A percentile compares a stretch with the other conserved stretches of the same genome.
Conservation (phyloP, 2,888 invertebrate species). For the Diarsia rubi region DNA sequence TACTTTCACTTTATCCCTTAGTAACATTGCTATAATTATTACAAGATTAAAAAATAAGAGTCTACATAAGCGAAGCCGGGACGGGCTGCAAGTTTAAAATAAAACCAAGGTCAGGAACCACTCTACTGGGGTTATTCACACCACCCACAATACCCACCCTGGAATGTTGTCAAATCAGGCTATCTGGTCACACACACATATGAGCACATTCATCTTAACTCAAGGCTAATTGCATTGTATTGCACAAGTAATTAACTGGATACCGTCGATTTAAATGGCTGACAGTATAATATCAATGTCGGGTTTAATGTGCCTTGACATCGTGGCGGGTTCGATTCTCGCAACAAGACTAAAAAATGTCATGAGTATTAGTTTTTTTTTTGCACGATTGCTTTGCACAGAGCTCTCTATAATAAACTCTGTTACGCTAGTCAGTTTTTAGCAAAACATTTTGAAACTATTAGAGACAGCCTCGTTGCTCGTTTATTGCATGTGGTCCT, state of each 20-base stretch:
- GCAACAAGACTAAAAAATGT: neutral
- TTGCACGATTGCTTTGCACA: no score
- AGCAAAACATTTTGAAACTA: neutral
- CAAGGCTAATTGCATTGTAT: slow-evolving; percentile 11
- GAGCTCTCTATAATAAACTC: neutral
- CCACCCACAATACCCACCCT: neutral
- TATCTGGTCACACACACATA: neutral
- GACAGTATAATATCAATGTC: neutral
- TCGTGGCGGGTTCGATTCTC: neutral
- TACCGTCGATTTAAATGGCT: neutral
- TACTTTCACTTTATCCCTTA: no score
- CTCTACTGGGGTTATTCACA: neutral
- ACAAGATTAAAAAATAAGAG: no score
- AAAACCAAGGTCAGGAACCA: neutral
- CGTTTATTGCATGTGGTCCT: neutral
- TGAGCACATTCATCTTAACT: slow-evolving; percentile 4
- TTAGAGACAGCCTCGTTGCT: neutral
- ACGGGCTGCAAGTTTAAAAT: neutral
- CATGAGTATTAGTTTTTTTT: no score
- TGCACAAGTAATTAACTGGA: neutral
- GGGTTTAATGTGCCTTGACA: no score
- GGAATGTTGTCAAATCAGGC: slow-evolving; percentile 20
- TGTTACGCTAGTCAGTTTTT: neutral
- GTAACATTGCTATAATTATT: no score
- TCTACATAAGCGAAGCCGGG: no score